Conservation (phyloP, 2,113 vertebrate genomes). For the pig (Sus scrofa) region DNA sequence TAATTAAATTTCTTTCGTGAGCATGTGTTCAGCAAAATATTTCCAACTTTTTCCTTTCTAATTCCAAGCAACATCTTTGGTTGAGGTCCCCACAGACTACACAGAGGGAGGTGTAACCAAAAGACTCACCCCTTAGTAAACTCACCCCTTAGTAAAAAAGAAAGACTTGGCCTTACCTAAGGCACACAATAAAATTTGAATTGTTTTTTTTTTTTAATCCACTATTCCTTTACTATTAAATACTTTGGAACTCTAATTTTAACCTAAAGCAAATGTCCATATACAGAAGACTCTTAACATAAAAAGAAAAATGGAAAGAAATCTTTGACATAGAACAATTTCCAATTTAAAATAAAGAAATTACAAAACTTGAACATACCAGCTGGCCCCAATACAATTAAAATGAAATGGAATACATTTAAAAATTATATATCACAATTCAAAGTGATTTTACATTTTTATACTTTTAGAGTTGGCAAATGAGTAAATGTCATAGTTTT, state of each 20-base stretch:
- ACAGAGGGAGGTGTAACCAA: not conserved
- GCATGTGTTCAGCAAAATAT: not conserved
- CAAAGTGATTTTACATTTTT: constrained; percentile 61
- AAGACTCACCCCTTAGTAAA: not conserved
- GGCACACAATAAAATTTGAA: not conserved
- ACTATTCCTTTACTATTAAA: not conserved
- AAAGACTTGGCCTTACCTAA: not conserved
- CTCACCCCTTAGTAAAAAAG: not conserved
- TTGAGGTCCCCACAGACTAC: not conserved
- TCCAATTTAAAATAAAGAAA: not conserved
- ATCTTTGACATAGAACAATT: constrained; percentile 27
- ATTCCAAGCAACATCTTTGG: not conserved
- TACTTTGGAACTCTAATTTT: constrained; percentile 38
- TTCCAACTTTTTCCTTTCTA: not conserved
- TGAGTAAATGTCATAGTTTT: constrained; percentile 70
- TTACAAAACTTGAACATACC: constrained; percentile 65
- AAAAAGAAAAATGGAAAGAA: not conserved
- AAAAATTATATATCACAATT: constrained; percentile 43
- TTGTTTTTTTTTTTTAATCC: constrained; percentile 14
- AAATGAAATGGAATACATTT: constrained; percentile 52
- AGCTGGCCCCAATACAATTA: constrained; percentile 70
- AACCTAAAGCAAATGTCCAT: not conserved
- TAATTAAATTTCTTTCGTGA: not conserved
- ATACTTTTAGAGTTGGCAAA: constrained; percentile 76
- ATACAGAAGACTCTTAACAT: not conserved